Evolutionary conservation across 2,888 invertebrate species (phyloP).

Genomic region (Drosophila parthenogenetica): DNA sequence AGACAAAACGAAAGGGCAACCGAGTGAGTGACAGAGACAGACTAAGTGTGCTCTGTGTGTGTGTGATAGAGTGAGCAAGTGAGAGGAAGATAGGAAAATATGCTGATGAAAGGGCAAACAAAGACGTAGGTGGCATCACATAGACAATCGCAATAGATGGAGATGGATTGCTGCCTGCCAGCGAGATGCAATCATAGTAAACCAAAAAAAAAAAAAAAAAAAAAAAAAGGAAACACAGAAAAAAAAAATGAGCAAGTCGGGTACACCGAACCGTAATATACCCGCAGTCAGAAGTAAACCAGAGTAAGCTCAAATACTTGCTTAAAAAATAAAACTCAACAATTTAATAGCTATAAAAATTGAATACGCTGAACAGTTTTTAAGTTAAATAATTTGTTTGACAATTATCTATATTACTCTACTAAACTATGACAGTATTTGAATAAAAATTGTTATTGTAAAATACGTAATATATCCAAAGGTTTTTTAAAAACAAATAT

Average conservation of each 20-base stretch:
- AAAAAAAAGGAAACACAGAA: neutral
- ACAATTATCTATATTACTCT: too few relatives aligned
- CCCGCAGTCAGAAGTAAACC: neutral
- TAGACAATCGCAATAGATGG: conserved; percentile 48
- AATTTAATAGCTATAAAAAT: too few relatives aligned
- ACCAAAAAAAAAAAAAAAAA: neutral
- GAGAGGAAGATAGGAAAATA: conserved; percentile 14
- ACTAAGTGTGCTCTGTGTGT: neutral
- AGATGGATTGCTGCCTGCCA: conserved; percentile 46
- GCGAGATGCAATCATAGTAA: conserved; percentile 37
- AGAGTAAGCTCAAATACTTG: too few relatives aligned
- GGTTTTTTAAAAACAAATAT: too few relatives aligned
- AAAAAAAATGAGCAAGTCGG: neutral
- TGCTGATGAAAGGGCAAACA: conserved; percentile 38
- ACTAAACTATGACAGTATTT: too few relatives aligned
- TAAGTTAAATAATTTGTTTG: too few relatives aligned
- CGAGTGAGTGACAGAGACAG: conserved; percentile 20
- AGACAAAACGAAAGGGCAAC: conserved; percentile 48
- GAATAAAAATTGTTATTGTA: too few relatives aligned
- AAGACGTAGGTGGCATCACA: conserved; percentile 26
- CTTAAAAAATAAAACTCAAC: too few relatives aligned
- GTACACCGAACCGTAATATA: neutral
- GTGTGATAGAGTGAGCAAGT: neutral
- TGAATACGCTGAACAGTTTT: too few relatives aligned
- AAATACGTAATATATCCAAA: too few relatives aligned